Evolutionary conservation across 2,797 vertebrate genomes (phyloP).

Genomic region (Numenius phaeopus): DNA sequence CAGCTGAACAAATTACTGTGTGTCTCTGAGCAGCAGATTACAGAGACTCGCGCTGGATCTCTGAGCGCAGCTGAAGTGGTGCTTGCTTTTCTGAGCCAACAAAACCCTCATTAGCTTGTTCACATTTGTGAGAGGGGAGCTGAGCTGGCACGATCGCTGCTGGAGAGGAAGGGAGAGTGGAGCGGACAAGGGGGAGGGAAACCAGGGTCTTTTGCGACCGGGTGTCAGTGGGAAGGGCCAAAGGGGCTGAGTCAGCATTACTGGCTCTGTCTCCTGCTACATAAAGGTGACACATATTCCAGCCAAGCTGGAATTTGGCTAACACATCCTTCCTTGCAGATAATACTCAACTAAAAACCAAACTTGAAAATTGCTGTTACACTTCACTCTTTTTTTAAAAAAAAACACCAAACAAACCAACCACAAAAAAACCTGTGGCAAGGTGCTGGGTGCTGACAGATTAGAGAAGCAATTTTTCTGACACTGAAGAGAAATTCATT

Average conservation of each 20-base stretch:
- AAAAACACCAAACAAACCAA: background rate
- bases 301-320: background rate
- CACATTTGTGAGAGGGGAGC: background rate
- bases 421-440: background rate
- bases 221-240: fast-evolving
- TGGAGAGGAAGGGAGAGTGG: fast-evolving
- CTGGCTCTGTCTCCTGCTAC: background rate
- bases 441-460: background rate
- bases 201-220: fast-evolving
- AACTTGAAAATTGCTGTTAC: background rate
- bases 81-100: background rate
- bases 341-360: background rate
- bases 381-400: background rate
- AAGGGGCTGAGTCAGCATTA: background rate
- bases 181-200: fast-evolving
- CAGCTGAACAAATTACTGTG: background rate
- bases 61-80: fast-evolving
- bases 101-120: background rate
- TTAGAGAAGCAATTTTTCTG: background rate
- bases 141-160: fast-evolving
- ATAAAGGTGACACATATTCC: background rate
- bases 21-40: background rate
- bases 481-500: background rate
- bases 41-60: background rate
- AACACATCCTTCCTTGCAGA: background rate